phyloP scores from a whole-genome alignment of 2,113 vertebrate genomes.

The Rhynchopsitta pachyrhyncha region DNA sequence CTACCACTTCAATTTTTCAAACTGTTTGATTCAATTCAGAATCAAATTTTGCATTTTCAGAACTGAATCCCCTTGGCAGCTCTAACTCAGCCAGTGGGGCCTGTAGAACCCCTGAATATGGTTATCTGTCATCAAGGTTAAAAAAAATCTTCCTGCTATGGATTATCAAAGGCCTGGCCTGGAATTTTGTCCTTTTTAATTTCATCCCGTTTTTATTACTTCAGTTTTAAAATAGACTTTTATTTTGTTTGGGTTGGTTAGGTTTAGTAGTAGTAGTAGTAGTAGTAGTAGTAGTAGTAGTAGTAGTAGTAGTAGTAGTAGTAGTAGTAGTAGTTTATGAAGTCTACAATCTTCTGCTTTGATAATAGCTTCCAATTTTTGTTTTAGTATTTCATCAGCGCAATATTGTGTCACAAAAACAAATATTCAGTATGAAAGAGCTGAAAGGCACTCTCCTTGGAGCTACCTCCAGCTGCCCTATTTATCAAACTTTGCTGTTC shows the following conservation, averaged over 20 bases:
- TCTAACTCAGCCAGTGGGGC: background rate
- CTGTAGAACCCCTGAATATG: background rate
- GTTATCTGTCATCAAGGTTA: background rate
- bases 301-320: background rate
- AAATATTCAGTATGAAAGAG: background rate
- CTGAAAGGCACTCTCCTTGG: background rate
- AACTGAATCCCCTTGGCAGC: background rate
- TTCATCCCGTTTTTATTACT: background rate
- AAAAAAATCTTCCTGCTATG: background rate
- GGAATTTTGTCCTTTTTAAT: background rate
- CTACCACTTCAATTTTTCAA: background rate
- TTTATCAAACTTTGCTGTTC: background rate
- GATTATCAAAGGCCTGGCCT: background rate
- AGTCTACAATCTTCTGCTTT: background rate
- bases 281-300: too few species aligned
- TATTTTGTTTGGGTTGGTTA: background rate
- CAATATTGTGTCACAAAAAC: background rate
- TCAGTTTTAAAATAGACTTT: background rate
- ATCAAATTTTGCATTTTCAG: background rate
- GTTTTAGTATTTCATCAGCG: background rate
- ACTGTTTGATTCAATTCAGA: background rate
- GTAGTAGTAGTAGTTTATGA: background rate
- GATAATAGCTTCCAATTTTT: background rate
- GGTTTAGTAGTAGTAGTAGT: background rate
- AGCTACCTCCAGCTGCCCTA: background rate